phyloP scores from a whole-genome alignment of 2,888 invertebrate species.

The Tholera decimalis region DNA sequence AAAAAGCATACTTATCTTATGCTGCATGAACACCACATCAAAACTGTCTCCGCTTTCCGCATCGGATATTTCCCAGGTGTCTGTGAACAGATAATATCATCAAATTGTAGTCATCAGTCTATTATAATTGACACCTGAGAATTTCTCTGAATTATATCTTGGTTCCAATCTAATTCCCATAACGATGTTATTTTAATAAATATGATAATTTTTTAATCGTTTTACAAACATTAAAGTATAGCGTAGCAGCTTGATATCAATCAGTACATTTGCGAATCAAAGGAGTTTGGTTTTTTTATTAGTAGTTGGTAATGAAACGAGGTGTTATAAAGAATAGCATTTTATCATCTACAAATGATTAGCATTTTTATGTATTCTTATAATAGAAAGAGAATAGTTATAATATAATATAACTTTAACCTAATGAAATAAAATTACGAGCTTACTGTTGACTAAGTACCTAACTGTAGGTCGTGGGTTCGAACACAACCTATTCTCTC shows the following conservation, averaged over 20 bases:
- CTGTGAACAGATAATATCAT: constrained; percentile 30
- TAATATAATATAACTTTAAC: too few relatives aligned
- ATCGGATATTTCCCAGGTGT: constrained; percentile 16
- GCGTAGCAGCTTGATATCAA: background rate
- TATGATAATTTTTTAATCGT: constrained; percentile 19
- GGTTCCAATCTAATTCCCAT: constrained; percentile 35
- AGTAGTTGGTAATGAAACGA: background rate
- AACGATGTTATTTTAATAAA: constrained; percentile 8
- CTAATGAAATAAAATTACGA: too few relatives aligned
- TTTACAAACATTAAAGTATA: background rate
- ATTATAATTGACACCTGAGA: constrained; percentile 35
- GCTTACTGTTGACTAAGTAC: too few relatives aligned
- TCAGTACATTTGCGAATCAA: background rate
- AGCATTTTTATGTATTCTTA: too few relatives aligned
- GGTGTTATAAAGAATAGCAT: too few relatives aligned
- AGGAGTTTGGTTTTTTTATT: background rate
- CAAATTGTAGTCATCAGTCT: constrained; percentile 22
- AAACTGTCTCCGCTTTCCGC: constrained; percentile 11
- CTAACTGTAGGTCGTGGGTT: too few relatives aligned
- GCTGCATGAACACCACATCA: background rate
- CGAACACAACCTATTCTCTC: too few relatives aligned
- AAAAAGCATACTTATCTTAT: background rate
- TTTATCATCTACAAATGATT: too few relatives aligned
- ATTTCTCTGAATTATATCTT: constrained; percentile 26
- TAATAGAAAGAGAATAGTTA: too few relatives aligned